Conservation (phyloP, 2,797 vertebrate genomes). For the Lutjanus campechanus region DNA sequence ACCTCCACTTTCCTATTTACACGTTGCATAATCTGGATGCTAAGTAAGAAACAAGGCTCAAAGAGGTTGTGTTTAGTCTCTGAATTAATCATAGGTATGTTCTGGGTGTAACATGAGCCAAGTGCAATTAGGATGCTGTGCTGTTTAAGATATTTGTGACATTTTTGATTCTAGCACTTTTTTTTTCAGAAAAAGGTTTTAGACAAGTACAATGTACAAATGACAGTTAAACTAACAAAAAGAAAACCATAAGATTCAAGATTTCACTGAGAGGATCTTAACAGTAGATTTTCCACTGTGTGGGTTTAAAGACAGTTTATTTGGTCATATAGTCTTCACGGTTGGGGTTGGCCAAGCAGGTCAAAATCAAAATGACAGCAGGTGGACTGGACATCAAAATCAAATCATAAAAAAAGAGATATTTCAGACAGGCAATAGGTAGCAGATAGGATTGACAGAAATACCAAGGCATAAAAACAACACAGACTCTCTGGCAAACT, state of each 20-base stretch:
- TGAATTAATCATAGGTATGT: too few species aligned
- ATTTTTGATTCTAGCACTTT: too few species aligned
- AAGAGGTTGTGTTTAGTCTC: too few species aligned
- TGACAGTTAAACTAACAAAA: too few species aligned
- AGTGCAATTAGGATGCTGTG: too few species aligned
- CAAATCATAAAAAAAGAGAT: not conserved
- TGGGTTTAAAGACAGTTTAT: not conserved
- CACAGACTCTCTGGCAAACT: not conserved
- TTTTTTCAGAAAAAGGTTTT: too few species aligned
- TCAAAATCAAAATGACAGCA: not conserved
- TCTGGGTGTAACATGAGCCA: too few species aligned
- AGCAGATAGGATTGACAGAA: slow-evolving; percentile 14
- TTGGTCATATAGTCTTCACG: not conserved
- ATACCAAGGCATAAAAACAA: not conserved
- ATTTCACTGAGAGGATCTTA: not conserved
- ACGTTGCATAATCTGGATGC: too few species aligned
- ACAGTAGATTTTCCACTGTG: not conserved
- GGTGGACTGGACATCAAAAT: not conserved
- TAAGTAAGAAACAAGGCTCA: too few species aligned
- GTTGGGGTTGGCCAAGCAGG: not conserved
- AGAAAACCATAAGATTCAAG: not conserved
- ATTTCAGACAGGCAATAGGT: not conserved
- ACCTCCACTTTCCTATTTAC: too few species aligned
- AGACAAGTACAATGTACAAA: too few species aligned
- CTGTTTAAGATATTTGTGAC: too few species aligned